Base-by-base conservation (phyloP, 2,888 invertebrate species). In the Catotricha subobsoleta region DNA sequence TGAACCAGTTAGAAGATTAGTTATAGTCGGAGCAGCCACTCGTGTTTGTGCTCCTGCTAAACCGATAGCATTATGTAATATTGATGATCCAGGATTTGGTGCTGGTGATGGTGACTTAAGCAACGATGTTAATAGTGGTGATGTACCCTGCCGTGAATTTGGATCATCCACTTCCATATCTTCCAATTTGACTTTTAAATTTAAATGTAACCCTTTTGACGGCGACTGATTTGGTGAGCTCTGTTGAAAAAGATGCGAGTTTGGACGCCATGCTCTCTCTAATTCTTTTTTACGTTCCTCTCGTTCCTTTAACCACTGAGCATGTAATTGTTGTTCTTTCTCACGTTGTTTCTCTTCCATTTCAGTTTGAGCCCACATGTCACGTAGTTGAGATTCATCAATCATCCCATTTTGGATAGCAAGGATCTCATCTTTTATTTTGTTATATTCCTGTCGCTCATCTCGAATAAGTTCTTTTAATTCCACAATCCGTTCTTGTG, bases 71-170 rank as follows among this genome's bases (percentile, higher is more conserved):
- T 0, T 66, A 66, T 2, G 67, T 65, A 3, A 64, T n/a, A 64
- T 66, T 0, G 66, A 57, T 7, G 33, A 68, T 56, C n/a, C 66
- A 54, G 56, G 54, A 49, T 53, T 50, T 46, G 62, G 60, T 15
- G 63, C 58, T 40, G 71, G 70, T 21, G 71, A 70, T 1, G 73
- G 72, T 34, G 77, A 79, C 58, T 87, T 84, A 5, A 90, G 63
- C 28, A 90, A 65, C 35, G 86, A 86, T 8, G 88, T 86, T 36
- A 90, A 65, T 33, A 90, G 62, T 0, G 87, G 87, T 0, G 78
- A 77, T 0, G 76, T 67, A 0, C 71, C 73, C 3, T 71, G 64
- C 18, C 28, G 44, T 66, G 67, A 43, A 30, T 41, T 41, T 3
- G 45, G 40, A 9, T 57, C 59, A 29, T 54, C 49, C 2, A 46